These are phyloP conservation scores for Drosophila ohnishii DNA, from an alignment of 1,140 invertebrate genomes.

Conservation along the genomic window DNA sequence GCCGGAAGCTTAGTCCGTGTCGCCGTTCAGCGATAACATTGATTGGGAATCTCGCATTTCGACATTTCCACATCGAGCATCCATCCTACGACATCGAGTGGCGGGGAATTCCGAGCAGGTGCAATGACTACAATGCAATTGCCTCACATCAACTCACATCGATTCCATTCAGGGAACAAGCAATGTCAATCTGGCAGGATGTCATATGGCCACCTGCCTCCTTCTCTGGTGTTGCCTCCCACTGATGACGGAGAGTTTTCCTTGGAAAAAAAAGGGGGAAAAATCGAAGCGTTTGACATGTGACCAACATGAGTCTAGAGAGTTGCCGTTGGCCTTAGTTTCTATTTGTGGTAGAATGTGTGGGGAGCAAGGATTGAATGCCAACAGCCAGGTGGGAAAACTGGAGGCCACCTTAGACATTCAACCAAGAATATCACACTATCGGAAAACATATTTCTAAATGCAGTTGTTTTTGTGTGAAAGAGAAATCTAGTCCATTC, in stretches of 20 bases:
- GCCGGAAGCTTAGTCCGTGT: conserved; percentile 26
- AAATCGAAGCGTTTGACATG: conserved; percentile 76
- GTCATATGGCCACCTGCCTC: conserved; percentile 8
- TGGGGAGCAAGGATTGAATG: conserved; percentile 3
- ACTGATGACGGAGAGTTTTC: conserved; percentile 32
- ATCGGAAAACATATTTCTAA: not conserved
- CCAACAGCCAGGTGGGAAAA: conserved; percentile 15
- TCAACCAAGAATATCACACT: conserved; percentile 11
- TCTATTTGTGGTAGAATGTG: conserved; percentile 13
- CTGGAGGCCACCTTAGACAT: conserved; percentile 23
- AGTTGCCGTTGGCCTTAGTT: conserved; percentile 15
- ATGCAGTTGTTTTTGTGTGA: too few species aligned
- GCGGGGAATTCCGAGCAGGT: conserved; percentile 25
- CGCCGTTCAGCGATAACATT: conserved; percentile 24
- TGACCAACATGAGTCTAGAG: conserved; percentile 52
- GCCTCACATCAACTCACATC: conserved; percentile 12
- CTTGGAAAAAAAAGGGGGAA: conserved; percentile 6
- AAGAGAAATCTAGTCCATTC: not conserved
- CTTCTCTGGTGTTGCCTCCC: not conserved
- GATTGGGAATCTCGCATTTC: conserved; percentile 37
- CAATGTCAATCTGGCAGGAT: conserved; percentile 42
- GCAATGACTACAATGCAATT: conserved; percentile 45
- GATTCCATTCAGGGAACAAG: conserved; percentile 30
- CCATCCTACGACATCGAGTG: conserved; percentile 5
- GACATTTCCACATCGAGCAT: conserved; percentile 39